Evolutionary conservation across 2,888 invertebrate genomes (phyloP).

Genomic region (Xylota sylvarum): DNA sequence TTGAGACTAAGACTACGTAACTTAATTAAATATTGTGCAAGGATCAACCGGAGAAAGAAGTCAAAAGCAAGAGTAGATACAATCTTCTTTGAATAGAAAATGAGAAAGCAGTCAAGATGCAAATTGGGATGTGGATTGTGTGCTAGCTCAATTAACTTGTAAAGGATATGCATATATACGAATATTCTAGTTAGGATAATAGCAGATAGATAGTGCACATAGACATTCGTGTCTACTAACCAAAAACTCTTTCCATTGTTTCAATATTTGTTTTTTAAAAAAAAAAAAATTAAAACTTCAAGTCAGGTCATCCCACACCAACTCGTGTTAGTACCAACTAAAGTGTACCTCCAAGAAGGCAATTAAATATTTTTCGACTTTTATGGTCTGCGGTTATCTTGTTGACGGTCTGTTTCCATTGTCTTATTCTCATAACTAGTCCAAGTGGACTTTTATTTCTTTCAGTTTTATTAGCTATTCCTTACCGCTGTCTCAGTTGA

Average conservation of each 20-base stretch:
- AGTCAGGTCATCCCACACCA: too few species aligned
- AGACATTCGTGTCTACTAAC: too few species aligned
- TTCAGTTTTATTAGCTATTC: conserved; percentile 33
- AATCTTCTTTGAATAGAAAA: conserved; percentile 25
- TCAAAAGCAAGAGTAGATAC: conserved; percentile 6
- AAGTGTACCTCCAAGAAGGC: background rate
- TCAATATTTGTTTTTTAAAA: too few species aligned
- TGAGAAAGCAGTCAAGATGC: conserved; percentile 41
- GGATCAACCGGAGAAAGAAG: conserved; percentile 22
- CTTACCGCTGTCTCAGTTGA: background rate
- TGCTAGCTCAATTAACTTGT: conserved; percentile 38
- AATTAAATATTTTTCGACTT: conserved; percentile 5
- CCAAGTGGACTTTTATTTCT: conserved; percentile 36
- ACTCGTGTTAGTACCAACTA: background rate
- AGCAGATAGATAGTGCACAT: too few species aligned
- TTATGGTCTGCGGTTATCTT: conserved; percentile 28
- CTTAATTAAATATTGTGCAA: conserved; percentile 46
- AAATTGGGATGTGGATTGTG: conserved; percentile 46
- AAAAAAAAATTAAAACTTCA: too few species aligned
- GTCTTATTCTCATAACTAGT: background rate
- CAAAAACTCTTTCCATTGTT: too few species aligned
- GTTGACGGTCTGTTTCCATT: conserved; percentile 5
- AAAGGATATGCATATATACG: conserved; percentile 27
- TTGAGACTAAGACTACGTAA: conserved; percentile 2
- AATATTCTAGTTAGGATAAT: too few species aligned